A percentile compares a stretch with the other conserved stretches of the same genome.
Evolutionary conservation across 1,140 invertebrate species (phyloP).

Genomic region (Ladona fulva): DNA sequence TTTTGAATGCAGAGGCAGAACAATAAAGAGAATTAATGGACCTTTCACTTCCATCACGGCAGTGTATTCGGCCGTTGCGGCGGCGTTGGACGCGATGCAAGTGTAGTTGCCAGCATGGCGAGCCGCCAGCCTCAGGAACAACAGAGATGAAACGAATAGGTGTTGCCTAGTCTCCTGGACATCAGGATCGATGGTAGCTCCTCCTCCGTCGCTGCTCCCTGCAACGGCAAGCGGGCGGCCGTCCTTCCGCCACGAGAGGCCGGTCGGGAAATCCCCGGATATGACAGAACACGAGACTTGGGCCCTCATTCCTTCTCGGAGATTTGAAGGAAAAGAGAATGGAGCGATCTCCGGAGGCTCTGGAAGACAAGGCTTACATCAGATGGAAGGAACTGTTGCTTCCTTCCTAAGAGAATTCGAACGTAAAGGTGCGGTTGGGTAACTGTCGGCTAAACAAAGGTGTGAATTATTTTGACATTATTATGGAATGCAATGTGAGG

Average conservation of each 20-base stretch:
- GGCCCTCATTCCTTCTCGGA: slow-evolving; percentile 79
- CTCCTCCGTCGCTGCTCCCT: slow-evolving; percentile 22
- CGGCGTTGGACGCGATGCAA: slow-evolving; percentile 75
- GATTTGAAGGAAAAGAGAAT: slow-evolving; percentile 68
- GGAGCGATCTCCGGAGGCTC: slow-evolving; percentile 73
- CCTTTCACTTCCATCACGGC: slow-evolving; percentile 76
- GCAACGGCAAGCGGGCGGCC: slow-evolving; percentile 56
- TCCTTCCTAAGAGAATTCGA: too few species aligned
- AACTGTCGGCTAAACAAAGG: too few species aligned
- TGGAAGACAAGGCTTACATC: slow-evolving; percentile 45
- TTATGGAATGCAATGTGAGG: too few species aligned
- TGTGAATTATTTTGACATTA: too few species aligned
- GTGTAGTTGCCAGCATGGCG: slow-evolving; percentile 82
- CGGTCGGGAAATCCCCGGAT: slow-evolving; percentile 81
- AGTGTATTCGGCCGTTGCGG: slow-evolving; percentile 75
- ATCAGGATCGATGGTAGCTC: slow-evolving; percentile 54
- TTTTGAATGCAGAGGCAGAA: background rate
- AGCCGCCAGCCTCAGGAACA: slow-evolving; percentile 67
- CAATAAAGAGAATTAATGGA: slow-evolving; percentile 34
- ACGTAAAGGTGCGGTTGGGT: too few species aligned
- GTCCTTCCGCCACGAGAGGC: slow-evolving; percentile 82
- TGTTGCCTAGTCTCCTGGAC: slow-evolving; percentile 44
- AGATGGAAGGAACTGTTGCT: too few species aligned
- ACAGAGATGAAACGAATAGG: slow-evolving; percentile 69
- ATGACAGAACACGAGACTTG: slow-evolving; percentile 84